These are phyloP conservation scores for Dufourea novaeangliae DNA, from an alignment of 1,140 invertebrate genomes.

Conservation along the genomic window DNA sequence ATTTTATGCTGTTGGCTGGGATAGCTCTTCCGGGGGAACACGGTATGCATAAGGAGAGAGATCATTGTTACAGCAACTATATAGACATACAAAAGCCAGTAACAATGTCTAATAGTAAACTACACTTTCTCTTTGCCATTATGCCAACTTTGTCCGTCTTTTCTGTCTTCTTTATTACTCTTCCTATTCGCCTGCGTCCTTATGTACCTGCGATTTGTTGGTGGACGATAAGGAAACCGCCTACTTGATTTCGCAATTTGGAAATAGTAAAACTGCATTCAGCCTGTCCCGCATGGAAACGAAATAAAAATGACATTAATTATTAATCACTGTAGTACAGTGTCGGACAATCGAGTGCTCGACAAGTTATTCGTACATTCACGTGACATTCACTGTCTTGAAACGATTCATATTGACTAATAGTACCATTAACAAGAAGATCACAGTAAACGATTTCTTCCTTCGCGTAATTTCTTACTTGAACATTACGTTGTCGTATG, in stretches of 20 bases:
- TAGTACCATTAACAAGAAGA: too few species aligned
- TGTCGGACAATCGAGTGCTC: too few species aligned
- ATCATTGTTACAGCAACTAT: slow-evolving; percentile 14
- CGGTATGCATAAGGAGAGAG: neutral
- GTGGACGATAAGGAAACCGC: neutral
- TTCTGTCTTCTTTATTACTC: neutral
- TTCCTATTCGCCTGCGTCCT: neutral
- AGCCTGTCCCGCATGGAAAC: too few species aligned
- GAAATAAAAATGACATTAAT: too few species aligned
- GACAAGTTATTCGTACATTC: too few species aligned
- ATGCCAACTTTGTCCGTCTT: neutral
- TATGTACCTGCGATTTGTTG: neutral
- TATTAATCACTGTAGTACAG: too few species aligned
- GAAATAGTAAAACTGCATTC: too few species aligned
- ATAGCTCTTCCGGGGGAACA: slow-evolving; percentile 10
- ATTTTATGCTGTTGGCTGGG: neutral
- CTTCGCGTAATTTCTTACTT: too few species aligned
- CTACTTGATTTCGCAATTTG: neutral
- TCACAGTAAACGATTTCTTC: too few species aligned
- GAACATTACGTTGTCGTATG: too few species aligned
- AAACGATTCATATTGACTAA: too few species aligned
- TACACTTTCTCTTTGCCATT: slow-evolving; percentile 26
- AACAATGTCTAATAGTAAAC: slow-evolving; percentile 10
- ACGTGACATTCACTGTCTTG: too few species aligned
- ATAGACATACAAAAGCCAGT: slow-evolving; percentile 10